Base-by-base conservation (phyloP, 1,140 invertebrate species). In the Panulirus ornatus region DNA sequence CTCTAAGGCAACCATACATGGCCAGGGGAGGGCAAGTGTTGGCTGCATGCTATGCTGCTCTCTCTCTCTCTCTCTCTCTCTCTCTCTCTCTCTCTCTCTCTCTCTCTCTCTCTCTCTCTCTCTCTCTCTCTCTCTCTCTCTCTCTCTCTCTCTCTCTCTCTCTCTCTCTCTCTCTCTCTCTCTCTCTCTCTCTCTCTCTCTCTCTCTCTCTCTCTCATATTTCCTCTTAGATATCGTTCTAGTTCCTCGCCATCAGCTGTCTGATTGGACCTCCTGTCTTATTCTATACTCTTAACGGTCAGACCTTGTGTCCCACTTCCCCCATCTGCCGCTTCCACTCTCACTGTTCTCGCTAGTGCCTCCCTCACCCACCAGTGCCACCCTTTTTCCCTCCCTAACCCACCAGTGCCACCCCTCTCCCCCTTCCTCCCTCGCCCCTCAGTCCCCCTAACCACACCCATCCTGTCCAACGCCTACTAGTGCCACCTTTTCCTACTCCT, bases 81-180 rank as follows among this genome's bases (percentile, higher is more conserved):
- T n/a, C n/a, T n/a, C n/a, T n/a, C n/a, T n/a, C n/a, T n/a, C n/a
- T n/a, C n/a, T n/a, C n/a, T n/a, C n/a, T n/a, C n/a, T n/a, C n/a
- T n/a, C n/a, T n/a, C n/a, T n/a, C n/a, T n/a, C n/a, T n/a, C n/a
- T n/a, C n/a, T n/a, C n/a, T n/a, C 58, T 27, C 27, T 27, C n/a
- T n/a, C n/a, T 58, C 11, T 27, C 0, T 19, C 66, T 2, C 2
- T 70, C 9, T 70, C 66, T 70, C 66, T 70, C 66, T 70, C 66
- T 70, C 66, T 70, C 66, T 70, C 66, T 70, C 66, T 70, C 66
- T 70, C 66, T 70, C 66, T 70, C 66, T 70, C 66, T 70, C 66
- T 70, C 66, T 70, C 66, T 70, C 66, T 70, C 66, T 70, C 66
- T 70, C 66, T 70, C 66, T 70, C 66, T 70, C 66, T 70, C 66